A percentile compares a stretch with the other conserved stretches of the same genome.
Conservation (phyloP, 2,888 invertebrate species). For the Tetragonula carbonaria region DNA sequence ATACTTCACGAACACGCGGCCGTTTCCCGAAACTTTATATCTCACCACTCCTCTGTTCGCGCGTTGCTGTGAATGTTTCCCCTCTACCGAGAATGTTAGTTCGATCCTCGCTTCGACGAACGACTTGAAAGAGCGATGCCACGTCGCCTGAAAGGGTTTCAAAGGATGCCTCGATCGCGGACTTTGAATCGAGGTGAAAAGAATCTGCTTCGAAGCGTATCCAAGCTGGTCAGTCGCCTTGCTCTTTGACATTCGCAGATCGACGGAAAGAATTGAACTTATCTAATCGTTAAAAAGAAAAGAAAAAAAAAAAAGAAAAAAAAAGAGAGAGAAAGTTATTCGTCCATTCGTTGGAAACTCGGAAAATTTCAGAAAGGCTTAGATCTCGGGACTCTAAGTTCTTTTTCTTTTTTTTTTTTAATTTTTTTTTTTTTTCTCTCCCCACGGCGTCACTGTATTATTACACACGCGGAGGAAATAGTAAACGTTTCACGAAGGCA, state of each 20-base stretch:
- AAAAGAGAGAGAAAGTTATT: background rate
- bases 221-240: slow-evolving; percentile 60
- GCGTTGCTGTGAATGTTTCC: slow-evolving; percentile 1
- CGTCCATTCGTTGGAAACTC: too few species aligned
- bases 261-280: slow-evolving; percentile 49
- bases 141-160: slow-evolving; percentile 54
- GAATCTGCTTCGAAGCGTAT: slow-evolving; percentile 62
- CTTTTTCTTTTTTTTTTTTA: too few species aligned
- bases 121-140: slow-evolving; percentile 54
- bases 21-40: too few species aligned
- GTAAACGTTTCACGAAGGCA: slow-evolving; percentile 66
- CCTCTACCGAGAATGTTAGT: background rate
- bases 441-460: slow-evolving; percentile 62
- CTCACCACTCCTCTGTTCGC: background rate
- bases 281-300: slow-evolving; percentile 27
- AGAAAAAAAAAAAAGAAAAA: too few species aligned
- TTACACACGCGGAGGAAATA: slow-evolving; percentile 84
- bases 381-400: background rate
- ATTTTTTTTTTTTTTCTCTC: too few species aligned
- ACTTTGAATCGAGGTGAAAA: slow-evolving; percentile 51
- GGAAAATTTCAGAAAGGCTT: background rate
- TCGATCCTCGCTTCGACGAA: slow-evolving; percentile 67
- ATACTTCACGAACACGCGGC: too few species aligned
- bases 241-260: slow-evolving; percentile 57
- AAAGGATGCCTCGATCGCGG: slow-evolving; percentile 59